phyloP scores from a whole-genome alignment of 2,113 vertebrate species.

The Perca flavescens region DNA sequence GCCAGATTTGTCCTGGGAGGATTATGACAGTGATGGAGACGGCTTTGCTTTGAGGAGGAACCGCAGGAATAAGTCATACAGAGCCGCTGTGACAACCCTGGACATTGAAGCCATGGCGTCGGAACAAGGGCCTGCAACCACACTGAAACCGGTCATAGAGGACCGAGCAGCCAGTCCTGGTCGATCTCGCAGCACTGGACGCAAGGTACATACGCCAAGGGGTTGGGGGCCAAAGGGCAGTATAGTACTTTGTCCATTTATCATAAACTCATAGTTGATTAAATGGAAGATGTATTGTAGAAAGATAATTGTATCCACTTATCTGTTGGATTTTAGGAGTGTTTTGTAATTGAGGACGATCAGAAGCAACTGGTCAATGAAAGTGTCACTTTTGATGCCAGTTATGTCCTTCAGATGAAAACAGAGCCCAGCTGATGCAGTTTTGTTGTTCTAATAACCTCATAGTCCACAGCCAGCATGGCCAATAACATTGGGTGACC shows the following conservation, averaged over 20 bases:
- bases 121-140: neutral
- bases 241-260: neutral
- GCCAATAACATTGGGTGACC: neutral
- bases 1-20: conserved; percentile 81
- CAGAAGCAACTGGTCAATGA: neutral
- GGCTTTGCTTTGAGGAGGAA: conserved; percentile 84
- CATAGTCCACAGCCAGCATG: conserved; percentile 10
- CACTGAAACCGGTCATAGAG: conserved; percentile 80
- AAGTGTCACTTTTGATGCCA: neutral
- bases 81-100: conserved; percentile 87
- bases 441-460: conserved; percentile 3
- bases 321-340: neutral
- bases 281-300: neutral
- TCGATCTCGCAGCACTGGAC: conserved; percentile 49
- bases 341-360: neutral
- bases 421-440: neutral
- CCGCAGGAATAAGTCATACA: conserved; percentile 92
- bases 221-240: neutral
- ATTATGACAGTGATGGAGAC: conserved; percentile 79
- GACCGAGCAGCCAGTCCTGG: conserved; percentile 57
- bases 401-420: neutral
- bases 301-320: neutral
- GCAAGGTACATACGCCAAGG: conserved; percentile 65
- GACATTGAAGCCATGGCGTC: neutral
- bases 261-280: neutral